These are phyloP conservation scores for Drosophila meridionalis DNA, from an alignment of 2,888 invertebrate genomes.

Conservation along the genomic window DNA sequence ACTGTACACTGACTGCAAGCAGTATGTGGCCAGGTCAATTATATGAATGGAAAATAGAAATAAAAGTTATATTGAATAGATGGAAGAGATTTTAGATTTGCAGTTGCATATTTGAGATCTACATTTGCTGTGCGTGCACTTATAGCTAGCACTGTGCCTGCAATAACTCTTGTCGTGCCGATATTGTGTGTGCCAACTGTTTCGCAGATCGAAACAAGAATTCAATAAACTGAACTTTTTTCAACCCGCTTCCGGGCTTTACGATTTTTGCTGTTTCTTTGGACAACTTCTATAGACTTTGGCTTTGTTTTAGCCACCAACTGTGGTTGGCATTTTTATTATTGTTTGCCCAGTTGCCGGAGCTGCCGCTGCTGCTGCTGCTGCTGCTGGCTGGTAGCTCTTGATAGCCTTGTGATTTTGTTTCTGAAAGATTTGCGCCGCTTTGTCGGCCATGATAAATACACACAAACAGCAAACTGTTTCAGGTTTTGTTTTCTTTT, in stretches of 20 bases:
- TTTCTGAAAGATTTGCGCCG: conserved; percentile 66
- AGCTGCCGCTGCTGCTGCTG: conserved; percentile 19
- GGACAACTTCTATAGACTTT: conserved; percentile 34
- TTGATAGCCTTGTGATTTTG: conserved; percentile 79
- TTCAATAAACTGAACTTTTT: conserved; percentile 71
- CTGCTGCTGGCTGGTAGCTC: conserved; percentile 30
- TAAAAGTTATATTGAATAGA: neutral
- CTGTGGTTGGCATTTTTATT: conserved; percentile 79
- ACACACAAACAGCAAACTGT: conserved; percentile 61
- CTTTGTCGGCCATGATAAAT: conserved; percentile 79
- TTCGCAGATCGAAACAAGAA: conserved; percentile 62
- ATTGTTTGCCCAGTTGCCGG: conserved; percentile 56
- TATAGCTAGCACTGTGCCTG: conserved; percentile 29
- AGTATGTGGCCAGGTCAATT: conserved; percentile 1
- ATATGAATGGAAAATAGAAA: neutral
- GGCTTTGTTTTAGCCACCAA: conserved; percentile 66
- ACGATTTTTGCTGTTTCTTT: conserved; percentile 35
- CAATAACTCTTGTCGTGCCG: conserved; percentile 19
- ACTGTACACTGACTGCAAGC: conserved; percentile 18
- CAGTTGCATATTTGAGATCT: neutral
- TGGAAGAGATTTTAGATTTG: no score
- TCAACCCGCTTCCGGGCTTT: conserved; percentile 69
- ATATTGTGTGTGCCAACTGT: conserved; percentile 27
- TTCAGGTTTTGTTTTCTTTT: conserved; percentile 60
- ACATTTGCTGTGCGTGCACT: neutral